Evolutionary conservation across 2,888 invertebrate species (phyloP).

Genomic region (Scaptomyza tumidula): DNA sequence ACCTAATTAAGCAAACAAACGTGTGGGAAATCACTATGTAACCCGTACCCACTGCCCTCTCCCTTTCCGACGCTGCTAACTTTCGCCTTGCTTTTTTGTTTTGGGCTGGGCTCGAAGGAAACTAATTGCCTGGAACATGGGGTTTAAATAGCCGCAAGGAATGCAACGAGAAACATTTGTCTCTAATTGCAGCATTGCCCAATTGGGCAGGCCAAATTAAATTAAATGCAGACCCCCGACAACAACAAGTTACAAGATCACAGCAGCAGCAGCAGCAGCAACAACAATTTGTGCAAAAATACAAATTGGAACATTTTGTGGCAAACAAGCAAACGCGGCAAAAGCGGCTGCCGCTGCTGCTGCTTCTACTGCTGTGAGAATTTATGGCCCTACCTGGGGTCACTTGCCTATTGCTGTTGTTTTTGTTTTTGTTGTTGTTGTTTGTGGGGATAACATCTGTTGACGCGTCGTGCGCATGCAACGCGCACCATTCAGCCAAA

Average conservation of each 20-base stretch:
- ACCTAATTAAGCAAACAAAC: conserved; percentile 78
- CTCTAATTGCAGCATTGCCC: conserved; percentile 79
- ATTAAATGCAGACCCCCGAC: conserved; percentile 69
- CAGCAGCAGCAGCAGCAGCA: conserved; percentile 23
- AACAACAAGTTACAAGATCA: conserved; percentile 31
- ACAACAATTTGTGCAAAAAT: conserved; percentile 79
- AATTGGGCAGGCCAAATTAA: conserved; percentile 79
- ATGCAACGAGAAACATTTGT: conserved; percentile 76
- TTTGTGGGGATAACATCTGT: conserved; percentile 72
- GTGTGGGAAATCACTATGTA: conserved; percentile 66
- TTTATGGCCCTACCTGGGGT: conserved; percentile 79
- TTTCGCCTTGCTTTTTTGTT: conserved; percentile 54
- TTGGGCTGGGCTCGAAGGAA: conserved; percentile 50
- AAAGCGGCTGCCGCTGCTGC: conserved; percentile 56
- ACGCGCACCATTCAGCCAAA: conserved; percentile 46
- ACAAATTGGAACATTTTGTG: conserved; percentile 81
- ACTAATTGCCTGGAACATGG: conserved; percentile 76
- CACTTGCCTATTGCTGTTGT: conserved; percentile 58
- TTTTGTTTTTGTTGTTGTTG: neutral
- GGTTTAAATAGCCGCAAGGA: conserved; percentile 72
- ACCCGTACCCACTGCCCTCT: neutral
- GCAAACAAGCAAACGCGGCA: conserved; percentile 54
- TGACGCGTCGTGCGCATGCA: conserved; percentile 80
- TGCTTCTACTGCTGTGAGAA: conserved; percentile 71
- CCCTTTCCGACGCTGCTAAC: conserved; percentile 50